Evolutionary conservation across 2,888 invertebrate genomes (phyloP).

Genomic region (Seira musarum): DNA sequence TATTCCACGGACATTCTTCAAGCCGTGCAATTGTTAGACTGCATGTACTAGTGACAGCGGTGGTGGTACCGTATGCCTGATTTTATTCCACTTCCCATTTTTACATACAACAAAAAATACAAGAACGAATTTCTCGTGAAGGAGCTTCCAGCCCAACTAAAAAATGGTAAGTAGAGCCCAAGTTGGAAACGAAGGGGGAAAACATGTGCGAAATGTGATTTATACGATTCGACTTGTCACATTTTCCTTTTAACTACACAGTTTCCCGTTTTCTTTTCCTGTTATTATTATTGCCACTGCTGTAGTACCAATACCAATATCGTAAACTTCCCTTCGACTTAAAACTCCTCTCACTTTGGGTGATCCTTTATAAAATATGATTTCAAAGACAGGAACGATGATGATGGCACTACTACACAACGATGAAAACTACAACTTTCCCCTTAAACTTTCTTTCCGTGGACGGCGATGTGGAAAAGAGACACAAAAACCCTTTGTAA

Average conservation of each 20-base stretch:
- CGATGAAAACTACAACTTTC: background rate
- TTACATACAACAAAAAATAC: background rate
- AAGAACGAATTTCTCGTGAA: background rate
- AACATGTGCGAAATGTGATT: slow-evolving; percentile 69
- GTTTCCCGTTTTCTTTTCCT: slow-evolving; percentile 60
- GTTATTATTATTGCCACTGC: slow-evolving; percentile 47
- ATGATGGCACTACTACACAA: slow-evolving; percentile 6
- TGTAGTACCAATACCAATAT: slow-evolving; percentile 22
- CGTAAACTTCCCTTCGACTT: slow-evolving; percentile 4
- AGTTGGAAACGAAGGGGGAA: slow-evolving; percentile 40
- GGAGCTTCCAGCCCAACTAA: background rate
- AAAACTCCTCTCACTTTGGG: slow-evolving; percentile 24
- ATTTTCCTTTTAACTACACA: slow-evolving; percentile 61
- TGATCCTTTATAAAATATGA: slow-evolving; percentile 50
- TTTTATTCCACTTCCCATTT: background rate
- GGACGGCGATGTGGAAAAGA: no score
- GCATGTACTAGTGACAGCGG: background rate
- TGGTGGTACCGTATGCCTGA: background rate
- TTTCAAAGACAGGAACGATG: slow-evolving; percentile 13
- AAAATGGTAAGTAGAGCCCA: no score
- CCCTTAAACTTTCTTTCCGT: background rate
- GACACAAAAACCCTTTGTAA: no score
- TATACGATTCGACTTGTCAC: slow-evolving; percentile 68
- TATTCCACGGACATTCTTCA: background rate
- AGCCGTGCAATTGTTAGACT: no score